phyloP scores from a whole-genome alignment of 2,113 vertebrate genomes.

The Paracanthobrama guichenoti region DNA sequence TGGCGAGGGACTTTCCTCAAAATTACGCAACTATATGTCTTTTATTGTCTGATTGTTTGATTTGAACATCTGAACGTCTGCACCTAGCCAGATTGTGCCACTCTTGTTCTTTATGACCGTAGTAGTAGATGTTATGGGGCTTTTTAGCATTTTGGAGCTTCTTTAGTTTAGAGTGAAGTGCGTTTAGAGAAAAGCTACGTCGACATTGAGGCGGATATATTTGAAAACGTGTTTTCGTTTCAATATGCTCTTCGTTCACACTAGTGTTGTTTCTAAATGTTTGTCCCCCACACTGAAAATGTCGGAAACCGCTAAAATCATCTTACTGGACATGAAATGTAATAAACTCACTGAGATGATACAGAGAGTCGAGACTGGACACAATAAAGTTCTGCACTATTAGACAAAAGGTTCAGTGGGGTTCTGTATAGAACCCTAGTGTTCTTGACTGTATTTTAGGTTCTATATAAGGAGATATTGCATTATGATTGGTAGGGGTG shows the following conservation, averaged over 20 bases:
- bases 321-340: background rate
- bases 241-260: background rate
- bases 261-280: background rate
- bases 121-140: background rate
- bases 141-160: background rate
- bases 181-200: background rate
- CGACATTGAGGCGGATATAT: too few species aligned
- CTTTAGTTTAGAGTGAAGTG: background rate
- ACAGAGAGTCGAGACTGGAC: too few species aligned
- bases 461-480: too few species aligned
- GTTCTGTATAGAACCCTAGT: too few species aligned
- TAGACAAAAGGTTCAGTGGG: too few species aligned
- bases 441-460: too few species aligned
- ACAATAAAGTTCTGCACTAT: too few species aligned
- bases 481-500: too few species aligned
- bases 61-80: background rate
- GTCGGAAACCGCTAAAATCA: background rate
- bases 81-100: background rate
- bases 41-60: slow-evolving; percentile 2
- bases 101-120: background rate
- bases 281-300: background rate
- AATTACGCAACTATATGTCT: background rate
- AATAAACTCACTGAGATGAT: background rate
- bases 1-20: slow-evolving; percentile 27
- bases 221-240: background rate